These are phyloP conservation scores for Zootermopsis nevadensis DNA, from an alignment of 2,888 invertebrate genomes.

Conservation along the genomic window DNA sequence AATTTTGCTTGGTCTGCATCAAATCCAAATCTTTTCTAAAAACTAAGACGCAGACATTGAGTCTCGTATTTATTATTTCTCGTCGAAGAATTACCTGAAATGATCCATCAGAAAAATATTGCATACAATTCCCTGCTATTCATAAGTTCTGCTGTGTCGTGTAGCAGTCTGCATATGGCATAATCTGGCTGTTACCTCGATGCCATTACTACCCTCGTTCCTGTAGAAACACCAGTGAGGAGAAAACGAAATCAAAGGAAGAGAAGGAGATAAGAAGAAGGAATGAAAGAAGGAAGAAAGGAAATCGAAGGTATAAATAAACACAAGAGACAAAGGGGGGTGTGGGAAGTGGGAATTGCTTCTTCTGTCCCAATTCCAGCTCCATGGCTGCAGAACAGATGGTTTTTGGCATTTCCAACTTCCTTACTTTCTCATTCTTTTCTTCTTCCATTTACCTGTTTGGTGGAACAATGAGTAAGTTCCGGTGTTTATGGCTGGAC, in stretches of 20 bases:
- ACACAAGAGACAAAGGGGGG: slow-evolving; percentile 3
- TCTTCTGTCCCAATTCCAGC: neutral
- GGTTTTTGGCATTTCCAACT: neutral
- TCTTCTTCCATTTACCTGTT: neutral
- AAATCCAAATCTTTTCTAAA: too few species aligned
- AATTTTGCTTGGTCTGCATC: too few species aligned
- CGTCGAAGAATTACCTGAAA: too few species aligned
- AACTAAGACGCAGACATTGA: too few species aligned
- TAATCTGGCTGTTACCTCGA: neutral
- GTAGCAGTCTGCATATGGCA: neutral
- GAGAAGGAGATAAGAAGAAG: slow-evolving; percentile 6
- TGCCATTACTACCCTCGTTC: neutral
- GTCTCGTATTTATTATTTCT: too few species aligned
- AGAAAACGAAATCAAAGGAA: slow-evolving; percentile 11
- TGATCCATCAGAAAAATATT: too few species aligned
- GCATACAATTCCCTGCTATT: too few species aligned
- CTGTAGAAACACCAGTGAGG: slow-evolving; percentile 25
- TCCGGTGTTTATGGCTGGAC: neutral
- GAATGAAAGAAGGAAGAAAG: slow-evolving; percentile 17
- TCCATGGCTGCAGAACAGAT: neutral
- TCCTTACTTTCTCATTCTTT: neutral
- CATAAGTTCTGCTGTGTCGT: too few species aligned
- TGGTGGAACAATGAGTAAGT: neutral
- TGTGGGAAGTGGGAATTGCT: slow-evolving; percentile 12
- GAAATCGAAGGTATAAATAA: slow-evolving; percentile 21